phyloP scores from a whole-genome alignment of 2,797 vertebrate genomes.

The Schizopygopsis malacanthus region DNA sequence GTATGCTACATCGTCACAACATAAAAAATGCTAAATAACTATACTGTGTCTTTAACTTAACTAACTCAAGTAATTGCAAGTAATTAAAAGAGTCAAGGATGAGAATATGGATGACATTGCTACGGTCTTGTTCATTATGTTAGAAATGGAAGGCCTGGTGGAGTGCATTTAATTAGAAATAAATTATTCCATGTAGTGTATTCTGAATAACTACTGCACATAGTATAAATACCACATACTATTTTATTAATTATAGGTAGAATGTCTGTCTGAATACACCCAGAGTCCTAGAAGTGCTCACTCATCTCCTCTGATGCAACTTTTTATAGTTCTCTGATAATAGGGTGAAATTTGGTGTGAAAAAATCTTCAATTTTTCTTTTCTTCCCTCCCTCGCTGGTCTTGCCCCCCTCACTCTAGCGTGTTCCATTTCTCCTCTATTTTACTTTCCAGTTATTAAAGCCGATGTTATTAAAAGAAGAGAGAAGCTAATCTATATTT shows the following conservation, averaged over 20 bases:
- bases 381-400: constrained; percentile 66
- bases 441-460: constrained; percentile 88
- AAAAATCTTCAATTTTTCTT: constrained; percentile 16
- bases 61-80: not conserved
- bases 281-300: not conserved
- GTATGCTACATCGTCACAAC: not conserved
- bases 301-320: not conserved
- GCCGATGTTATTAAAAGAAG: constrained; percentile 99
- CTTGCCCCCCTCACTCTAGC: constrained; percentile 51
- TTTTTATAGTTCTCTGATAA: constrained; percentile 22
- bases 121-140: too few relatives aligned
- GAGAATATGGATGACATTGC: not conserved
- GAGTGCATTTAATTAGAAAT: not conserved
- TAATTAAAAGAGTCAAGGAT: not conserved
- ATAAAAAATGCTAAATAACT: not conserved
- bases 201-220: not conserved
- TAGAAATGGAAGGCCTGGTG: not conserved
- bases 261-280: not conserved
- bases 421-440: constrained; percentile 77
- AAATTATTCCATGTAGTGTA: not conserved
- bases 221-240: not conserved
- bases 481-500: constrained; percentile 99
- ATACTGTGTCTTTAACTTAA: not conserved
- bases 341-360: not conserved
- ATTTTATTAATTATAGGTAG: not conserved